phyloP scores from a whole-genome alignment of 2,113 vertebrate genomes.

The Leucopsar rothschildi region DNA sequence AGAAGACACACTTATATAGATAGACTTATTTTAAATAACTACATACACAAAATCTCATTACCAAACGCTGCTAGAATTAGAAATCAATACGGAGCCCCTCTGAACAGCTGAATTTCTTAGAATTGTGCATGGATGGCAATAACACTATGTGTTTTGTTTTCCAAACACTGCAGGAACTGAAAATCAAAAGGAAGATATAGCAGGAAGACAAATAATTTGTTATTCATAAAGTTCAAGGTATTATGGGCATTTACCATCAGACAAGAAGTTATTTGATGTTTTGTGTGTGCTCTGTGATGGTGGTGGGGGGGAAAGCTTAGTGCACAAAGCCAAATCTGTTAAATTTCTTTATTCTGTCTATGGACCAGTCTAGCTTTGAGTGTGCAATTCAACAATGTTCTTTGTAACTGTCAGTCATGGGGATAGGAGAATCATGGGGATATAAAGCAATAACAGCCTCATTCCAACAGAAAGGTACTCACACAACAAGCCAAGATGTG shows the following conservation, averaged over 20 bases:
- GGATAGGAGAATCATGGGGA: slow-evolving; percentile 26
- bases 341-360: not conserved
- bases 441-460: slow-evolving; percentile 42
- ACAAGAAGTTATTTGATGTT: not conserved
- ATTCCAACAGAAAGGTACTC: not conserved
- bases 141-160: not conserved
- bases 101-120: not conserved
- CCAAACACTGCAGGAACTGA: not conserved
- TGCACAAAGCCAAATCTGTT: not conserved
- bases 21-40: not conserved
- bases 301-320: not conserved
- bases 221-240: not conserved
- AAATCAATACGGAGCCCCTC: not conserved
- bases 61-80: not conserved
- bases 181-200: not conserved
- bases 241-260: not conserved
- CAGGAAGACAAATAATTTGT: not conserved
- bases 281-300: not conserved
- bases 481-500: not conserved
- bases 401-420: not conserved
- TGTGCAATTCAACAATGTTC: not conserved
- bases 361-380: not conserved
- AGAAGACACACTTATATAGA: not conserved
- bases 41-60: not conserved
- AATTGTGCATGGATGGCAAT: not conserved